Evolutionary conservation across 2,888 invertebrate genomes (phyloP), one percentile per base, ranked within the genome.

Genomic region (Anticlea derivata): DNA sequence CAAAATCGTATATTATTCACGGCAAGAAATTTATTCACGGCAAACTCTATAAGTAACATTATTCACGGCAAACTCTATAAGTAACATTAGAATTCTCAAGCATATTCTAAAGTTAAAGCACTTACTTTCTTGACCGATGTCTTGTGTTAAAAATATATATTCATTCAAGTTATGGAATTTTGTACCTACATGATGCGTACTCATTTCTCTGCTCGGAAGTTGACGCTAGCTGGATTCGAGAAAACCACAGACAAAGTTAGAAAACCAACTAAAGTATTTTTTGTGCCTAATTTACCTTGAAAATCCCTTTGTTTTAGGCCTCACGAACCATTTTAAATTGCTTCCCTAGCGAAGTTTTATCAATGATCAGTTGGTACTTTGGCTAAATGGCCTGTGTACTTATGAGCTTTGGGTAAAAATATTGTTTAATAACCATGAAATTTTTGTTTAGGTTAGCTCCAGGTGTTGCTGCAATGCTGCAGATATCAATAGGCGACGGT

Each of bases 311-410:
- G 43, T 51, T 51, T 41, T 29, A 30, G 34, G 30, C 49, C 40
- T 53, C 39, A 46, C 55, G 49, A 52, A 39, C 50, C 56, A 47
- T 60, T 60, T 51, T 41, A 46, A 46, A 51, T 51, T 31, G 41
- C 48, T 48, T 41, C 35, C 47, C 29, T 23, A 13, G n/a, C 23
- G 10, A 48, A 48, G 40, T 48, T 48, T 40, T 48, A 40, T 40
- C 40, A 34, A 40, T 48, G 34, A 40, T 48, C 40, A 29, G 34
- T 38, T 38, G 38, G 24, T 30, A 46, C 38, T 38, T 35, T 17
- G 13, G 30, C n/a, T 17, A 24, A 31, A 31, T 46, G 26, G 31
- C 24, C 24, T 20, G 38, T 26, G 26, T 8, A 31, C 24, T 38
- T 37, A 38, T 46, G 17, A n/a, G 29, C 3, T 20, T 34, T 13